Evolutionary conservation across 92 coral and sea anemone genomes (phyloP).

Genomic region (Epizoanthus rinbou): DNA sequence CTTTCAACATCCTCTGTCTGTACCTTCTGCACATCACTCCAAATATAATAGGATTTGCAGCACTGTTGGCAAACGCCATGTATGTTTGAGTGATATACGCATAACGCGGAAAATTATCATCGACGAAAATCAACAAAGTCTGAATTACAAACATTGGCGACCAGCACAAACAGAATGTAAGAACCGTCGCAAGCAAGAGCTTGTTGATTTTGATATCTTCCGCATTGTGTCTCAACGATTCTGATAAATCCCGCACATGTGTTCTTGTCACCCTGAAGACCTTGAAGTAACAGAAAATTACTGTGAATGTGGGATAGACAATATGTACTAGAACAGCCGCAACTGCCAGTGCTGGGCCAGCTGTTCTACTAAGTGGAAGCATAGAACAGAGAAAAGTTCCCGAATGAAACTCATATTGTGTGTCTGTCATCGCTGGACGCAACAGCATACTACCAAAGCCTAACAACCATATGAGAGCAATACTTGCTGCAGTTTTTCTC

Average conservation of each 20-base stretch:
- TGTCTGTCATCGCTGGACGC: background rate
- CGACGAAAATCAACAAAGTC: background rate
- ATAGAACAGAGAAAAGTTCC: constrained; percentile 2
- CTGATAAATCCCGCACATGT: background rate
- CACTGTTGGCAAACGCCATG: background rate
- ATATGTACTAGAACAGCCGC: background rate
- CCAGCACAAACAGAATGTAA: constrained; percentile 16
- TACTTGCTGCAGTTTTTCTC: background rate
- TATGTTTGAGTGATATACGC: background rate
- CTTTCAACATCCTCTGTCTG: constrained; percentile 6
- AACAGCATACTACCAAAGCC: background rate
- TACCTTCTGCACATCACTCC: constrained; percentile 6
- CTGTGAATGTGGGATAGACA: background rate
- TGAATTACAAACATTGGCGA: constrained; percentile 12
- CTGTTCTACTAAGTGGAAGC: background rate
- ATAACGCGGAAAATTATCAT: constrained; percentile 14
- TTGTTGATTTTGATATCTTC: background rate
- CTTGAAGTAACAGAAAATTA: constrained; percentile 11
- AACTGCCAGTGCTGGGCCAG: background rate
- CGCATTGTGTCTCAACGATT: background rate
- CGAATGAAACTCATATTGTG: background rate
- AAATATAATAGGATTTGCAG: background rate
- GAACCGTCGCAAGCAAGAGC: background rate
- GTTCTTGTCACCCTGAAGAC: background rate
- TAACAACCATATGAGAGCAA: background rate